Percentiles rank a stretch among this genome's conserved stretches.
These are phyloP conservation scores for Colistium nudipinnis DNA, from an alignment of 2,113 vertebrate species.

Conservation along the genomic window DNA sequence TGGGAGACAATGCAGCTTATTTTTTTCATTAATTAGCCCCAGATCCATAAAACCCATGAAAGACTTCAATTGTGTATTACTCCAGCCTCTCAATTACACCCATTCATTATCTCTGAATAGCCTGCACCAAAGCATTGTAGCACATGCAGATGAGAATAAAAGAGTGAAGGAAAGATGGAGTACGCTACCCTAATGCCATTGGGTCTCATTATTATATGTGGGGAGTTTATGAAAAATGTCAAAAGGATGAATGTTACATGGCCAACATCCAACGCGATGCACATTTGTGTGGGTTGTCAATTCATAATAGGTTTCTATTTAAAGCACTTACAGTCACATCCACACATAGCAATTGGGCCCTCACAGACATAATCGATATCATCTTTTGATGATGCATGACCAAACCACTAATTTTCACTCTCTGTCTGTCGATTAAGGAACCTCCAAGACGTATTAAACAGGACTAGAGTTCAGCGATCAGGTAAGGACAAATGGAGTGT, in stretches of 20 bases:
- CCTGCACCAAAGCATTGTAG: slow-evolving; percentile 63
- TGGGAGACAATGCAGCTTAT: slow-evolving; percentile 78
- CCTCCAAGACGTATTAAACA: too few relatives aligned
- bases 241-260: slow-evolving; percentile 56
- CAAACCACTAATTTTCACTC: slow-evolving; percentile 19
- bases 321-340: slow-evolving; percentile 19
- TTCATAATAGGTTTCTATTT: slow-evolving; percentile 54
- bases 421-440: slow-evolving; percentile 24
- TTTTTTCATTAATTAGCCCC: slow-evolving; percentile 83
- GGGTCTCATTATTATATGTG: slow-evolving; percentile 56
- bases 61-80: slow-evolving; percentile 79
- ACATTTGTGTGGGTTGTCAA: slow-evolving; percentile 47
- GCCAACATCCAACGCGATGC: slow-evolving; percentile 49
- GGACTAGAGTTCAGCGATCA: slow-evolving; percentile 1
- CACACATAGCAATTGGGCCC: slow-evolving; percentile 14
- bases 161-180: slow-evolving; percentile 69
- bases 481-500: slow-evolving; percentile 21
- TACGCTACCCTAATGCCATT: slow-evolving; percentile 56
- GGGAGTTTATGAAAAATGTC: slow-evolving; percentile 64
- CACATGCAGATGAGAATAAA: slow-evolving; percentile 67
- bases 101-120: slow-evolving; percentile 78
- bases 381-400: slow-evolving; percentile 21
- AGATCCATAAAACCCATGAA: slow-evolving; percentile 79
- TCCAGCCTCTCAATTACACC: slow-evolving; percentile 75
- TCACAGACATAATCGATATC: slow-evolving; percentile 40